Percentiles rank a stretch among this genome's conserved stretches.
Conservation (phyloP, 2,113 vertebrate species). For the Cyprinus carpio region DNA sequence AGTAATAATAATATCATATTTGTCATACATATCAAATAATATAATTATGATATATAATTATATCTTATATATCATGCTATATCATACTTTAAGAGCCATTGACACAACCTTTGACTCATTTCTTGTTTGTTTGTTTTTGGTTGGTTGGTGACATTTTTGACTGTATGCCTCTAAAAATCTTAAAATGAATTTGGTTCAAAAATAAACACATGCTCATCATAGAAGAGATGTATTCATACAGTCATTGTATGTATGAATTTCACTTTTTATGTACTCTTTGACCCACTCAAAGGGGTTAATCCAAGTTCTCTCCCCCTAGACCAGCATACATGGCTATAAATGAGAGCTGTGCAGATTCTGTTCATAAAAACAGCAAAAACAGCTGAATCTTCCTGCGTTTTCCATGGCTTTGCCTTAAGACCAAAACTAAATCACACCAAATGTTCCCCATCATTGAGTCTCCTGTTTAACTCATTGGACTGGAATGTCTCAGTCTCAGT, state of each 20-base stretch:
- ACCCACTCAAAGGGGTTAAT: neutral
- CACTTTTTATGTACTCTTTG: neutral
- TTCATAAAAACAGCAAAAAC: neutral
- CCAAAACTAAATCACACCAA: neutral
- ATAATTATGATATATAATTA: too few species aligned
- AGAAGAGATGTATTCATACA: too few species aligned
- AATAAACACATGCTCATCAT: too few species aligned
- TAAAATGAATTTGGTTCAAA: too few species aligned
- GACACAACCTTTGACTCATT: too few species aligned
- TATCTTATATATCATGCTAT: too few species aligned
- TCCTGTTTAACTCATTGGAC: neutral
- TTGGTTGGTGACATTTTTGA: too few species aligned
- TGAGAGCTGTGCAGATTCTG: neutral
- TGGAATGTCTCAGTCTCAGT: conserved; percentile 3
- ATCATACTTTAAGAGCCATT: too few species aligned
- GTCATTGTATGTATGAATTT: neutral
- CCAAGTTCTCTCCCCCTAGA: neutral
- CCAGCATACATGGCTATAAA: neutral
- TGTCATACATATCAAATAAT: too few species aligned
- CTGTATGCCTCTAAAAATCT: too few species aligned
- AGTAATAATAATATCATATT: too few species aligned
- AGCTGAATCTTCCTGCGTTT: neutral
- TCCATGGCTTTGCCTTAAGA: neutral
- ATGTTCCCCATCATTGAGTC: conserved; percentile 5
- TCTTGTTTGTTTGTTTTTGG: too few species aligned